These are phyloP conservation scores for Drosophila obscura DNA, from an alignment of 1,140 invertebrate genomes.

Conservation along the genomic window DNA sequence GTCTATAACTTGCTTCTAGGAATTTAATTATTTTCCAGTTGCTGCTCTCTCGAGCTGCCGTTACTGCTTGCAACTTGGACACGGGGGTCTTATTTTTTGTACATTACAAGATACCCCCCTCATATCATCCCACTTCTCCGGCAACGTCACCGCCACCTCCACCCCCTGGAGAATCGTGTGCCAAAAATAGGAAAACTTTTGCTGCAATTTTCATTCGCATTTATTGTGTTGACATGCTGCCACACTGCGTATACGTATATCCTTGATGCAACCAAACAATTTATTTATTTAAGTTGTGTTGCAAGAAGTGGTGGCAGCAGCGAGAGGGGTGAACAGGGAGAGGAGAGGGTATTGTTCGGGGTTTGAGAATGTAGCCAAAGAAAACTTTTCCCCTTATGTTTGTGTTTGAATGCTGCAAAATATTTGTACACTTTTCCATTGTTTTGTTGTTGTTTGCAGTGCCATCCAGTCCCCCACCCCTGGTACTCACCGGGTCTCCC, in stretches of 20 bases:
- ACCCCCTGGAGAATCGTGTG: slow-evolving; percentile 39
- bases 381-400: slow-evolving; percentile 42
- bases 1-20: slow-evolving; percentile 63
- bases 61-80: slow-evolving; percentile 56
- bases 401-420: slow-evolving; percentile 30
- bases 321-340: too few species aligned
- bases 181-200: slow-evolving; percentile 59
- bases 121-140: too few species aligned
- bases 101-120: slow-evolving; percentile 55
- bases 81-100: slow-evolving; percentile 72
- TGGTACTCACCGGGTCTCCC: not conserved
- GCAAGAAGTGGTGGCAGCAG: slow-evolving; percentile 27
- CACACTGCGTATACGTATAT: slow-evolving; percentile 51
- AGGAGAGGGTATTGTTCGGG: not conserved
- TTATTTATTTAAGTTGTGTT: slow-evolving; percentile 59
- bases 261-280: slow-evolving; percentile 59
- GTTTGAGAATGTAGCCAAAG: not conserved
- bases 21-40: slow-evolving; percentile 81
- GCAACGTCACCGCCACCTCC: not conserved
- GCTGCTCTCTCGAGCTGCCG: slow-evolving; percentile 11
- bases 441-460: slow-evolving; percentile 22
- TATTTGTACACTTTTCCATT: slow-evolving; percentile 39
- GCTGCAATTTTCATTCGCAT: slow-evolving; percentile 59
- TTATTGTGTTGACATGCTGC: slow-evolving; percentile 69
- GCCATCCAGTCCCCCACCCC: slow-evolving; percentile 15